These are phyloP conservation scores for Pherbina coryleti DNA, from an alignment of 2,888 invertebrate genomes.

Conservation along the genomic window DNA sequence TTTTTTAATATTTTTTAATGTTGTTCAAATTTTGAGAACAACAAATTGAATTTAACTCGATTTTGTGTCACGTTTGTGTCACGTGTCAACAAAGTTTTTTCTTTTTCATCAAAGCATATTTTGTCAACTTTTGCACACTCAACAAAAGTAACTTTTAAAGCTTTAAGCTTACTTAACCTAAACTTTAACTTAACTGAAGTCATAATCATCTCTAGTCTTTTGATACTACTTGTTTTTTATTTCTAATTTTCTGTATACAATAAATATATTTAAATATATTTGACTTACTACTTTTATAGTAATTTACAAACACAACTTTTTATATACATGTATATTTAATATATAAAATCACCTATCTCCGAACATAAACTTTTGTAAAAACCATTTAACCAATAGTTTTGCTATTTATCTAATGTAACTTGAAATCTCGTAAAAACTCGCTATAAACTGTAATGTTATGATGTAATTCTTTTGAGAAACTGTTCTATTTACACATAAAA, in stretches of 20 bases:
- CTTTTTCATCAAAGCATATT: neutral
- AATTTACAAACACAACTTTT: slow-evolving; percentile 47
- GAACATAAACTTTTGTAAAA: slow-evolving; percentile 39
- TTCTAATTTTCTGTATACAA: slow-evolving; percentile 48
- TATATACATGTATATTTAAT: slow-evolving; percentile 36
- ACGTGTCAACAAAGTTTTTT: slow-evolving; percentile 15
- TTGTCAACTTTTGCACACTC: slow-evolving; percentile 33
- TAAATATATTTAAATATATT: slow-evolving; percentile 39
- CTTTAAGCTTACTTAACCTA: neutral
- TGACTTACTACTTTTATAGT: slow-evolving; percentile 42
- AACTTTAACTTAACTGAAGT: neutral
- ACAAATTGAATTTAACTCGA: too few species aligned
- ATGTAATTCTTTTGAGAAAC: slow-evolving; percentile 38
- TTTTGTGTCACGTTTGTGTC: neutral
- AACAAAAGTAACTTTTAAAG: neutral
- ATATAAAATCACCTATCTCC: neutral
- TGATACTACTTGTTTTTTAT: slow-evolving; percentile 63
- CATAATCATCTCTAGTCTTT: slow-evolving; percentile 49
- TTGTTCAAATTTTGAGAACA: too few species aligned
- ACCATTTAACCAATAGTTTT: slow-evolving; percentile 37
- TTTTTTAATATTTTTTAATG: too few species aligned
- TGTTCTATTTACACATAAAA: slow-evolving; percentile 25
- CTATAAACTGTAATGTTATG: slow-evolving; percentile 48
- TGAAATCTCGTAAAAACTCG: slow-evolving; percentile 56
- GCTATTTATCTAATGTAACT: slow-evolving; percentile 45